Percentiles rank a stretch among this genome's conserved stretches.
Conservation (phyloP, 2,113 vertebrate species). For the Vulpes lagopus region DNA sequence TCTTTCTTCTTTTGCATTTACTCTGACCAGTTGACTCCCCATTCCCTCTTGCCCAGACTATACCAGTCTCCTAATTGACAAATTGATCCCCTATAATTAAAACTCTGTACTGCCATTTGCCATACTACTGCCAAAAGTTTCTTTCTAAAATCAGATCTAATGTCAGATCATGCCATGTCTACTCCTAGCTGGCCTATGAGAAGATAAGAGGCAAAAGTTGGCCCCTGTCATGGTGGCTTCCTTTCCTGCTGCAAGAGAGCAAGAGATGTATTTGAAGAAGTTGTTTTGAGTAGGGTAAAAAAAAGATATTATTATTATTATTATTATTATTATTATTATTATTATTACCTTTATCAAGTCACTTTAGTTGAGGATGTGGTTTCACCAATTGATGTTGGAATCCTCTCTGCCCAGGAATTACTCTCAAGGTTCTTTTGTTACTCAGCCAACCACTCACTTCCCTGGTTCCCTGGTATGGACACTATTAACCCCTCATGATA, state of each 20-base stretch:
- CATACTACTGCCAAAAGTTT: not conserved
- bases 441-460: rapidly evolving
- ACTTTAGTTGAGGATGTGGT: not conserved
- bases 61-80: not conserved
- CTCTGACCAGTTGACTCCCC: not conserved
- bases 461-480: not conserved
- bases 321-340: not conserved
- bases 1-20: not conserved
- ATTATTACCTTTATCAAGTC: not conserved
- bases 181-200: not conserved
- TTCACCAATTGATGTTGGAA: not conserved
- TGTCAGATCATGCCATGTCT: not conserved
- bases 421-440: not conserved
- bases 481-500: no score
- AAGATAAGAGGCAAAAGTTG: not conserved
- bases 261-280: not conserved
- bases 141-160: not conserved
- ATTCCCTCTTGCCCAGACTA: not conserved
- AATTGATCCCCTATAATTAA: not conserved
- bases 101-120: not conserved
- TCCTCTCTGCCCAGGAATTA: not conserved
- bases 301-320: not conserved
- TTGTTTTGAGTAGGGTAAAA: not conserved
- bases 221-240: no score
- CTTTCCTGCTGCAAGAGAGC: not conserved